Evolutionary conservation across 1,140 invertebrate species (phyloP).

Genomic region (Oreohelix idahoensis): DNA sequence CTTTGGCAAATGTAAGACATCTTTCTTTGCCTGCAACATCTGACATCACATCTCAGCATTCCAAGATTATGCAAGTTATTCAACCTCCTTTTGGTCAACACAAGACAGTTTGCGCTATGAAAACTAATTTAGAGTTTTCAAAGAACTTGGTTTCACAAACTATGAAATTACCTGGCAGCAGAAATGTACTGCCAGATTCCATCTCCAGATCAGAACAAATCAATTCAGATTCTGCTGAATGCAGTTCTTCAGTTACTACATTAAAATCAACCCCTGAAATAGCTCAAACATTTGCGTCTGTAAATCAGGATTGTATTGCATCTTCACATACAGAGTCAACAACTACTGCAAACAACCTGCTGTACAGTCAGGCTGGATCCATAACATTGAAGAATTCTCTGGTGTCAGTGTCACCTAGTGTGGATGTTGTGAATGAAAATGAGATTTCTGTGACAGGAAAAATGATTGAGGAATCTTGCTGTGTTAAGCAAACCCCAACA

Average conservation of each 20-base stretch:
- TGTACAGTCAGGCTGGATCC: background rate
- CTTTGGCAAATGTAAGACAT: constrained; percentile 2
- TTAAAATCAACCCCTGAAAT: background rate
- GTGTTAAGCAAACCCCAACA: background rate
- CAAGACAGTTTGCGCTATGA: background rate
- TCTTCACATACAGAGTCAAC: background rate
- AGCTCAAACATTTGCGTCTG: background rate
- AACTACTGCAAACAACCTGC: background rate
- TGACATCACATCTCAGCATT: background rate
- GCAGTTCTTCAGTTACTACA: background rate
- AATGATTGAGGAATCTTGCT: background rate
- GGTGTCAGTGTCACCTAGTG: background rate
- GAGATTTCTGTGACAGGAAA: background rate
- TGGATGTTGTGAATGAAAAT: background rate
- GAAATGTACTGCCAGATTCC: background rate
- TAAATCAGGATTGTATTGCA: background rate
- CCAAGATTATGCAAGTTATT: constrained; percentile 4
- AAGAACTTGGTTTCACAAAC: background rate
- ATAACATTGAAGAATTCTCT: background rate
- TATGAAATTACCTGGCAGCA: background rate
- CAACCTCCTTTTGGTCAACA: constrained; percentile 10
- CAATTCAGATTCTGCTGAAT: background rate
- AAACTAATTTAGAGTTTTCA: background rate
- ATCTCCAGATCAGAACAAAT: background rate
- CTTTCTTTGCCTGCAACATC: background rate